Conservation (phyloP, 2,113 vertebrate genomes). For the Potamarius usumacintae region DNA sequence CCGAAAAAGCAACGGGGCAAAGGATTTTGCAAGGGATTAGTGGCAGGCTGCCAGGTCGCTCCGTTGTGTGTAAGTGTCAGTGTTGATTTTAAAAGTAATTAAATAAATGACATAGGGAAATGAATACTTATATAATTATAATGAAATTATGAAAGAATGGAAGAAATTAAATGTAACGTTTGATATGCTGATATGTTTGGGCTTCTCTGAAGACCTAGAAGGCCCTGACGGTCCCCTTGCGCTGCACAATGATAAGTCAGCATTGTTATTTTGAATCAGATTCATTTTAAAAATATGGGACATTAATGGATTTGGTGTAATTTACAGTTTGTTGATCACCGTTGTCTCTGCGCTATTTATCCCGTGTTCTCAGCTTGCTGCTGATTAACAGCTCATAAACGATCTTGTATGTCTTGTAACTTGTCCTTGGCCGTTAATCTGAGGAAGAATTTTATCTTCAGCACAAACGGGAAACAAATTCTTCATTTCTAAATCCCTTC, state of each 20-base stretch:
- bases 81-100: too few relatives aligned
- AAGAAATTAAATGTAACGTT: too few relatives aligned
- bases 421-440: background rate
- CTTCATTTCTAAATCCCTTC: background rate
- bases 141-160: too few relatives aligned
- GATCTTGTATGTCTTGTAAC: background rate
- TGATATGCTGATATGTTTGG: too few relatives aligned
- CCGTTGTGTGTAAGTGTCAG: too few relatives aligned
- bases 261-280: background rate
- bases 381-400: background rate
- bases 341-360: background rate
- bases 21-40: too few relatives aligned
- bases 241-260: background rate
- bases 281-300: background rate
- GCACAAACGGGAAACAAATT: background rate
- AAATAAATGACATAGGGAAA: too few relatives aligned
- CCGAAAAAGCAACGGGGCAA: too few relatives aligned
- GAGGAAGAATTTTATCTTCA: background rate
- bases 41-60: too few relatives aligned
- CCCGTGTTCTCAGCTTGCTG: background rate
- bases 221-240: too few relatives aligned
- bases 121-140: too few relatives aligned
- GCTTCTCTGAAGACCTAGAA: too few relatives aligned
- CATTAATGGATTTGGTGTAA: background rate
- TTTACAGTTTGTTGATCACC: background rate